Percentiles rank a stretch among this genome's conserved stretches.
These are phyloP conservation scores for Iphiclides podalirius DNA, from an alignment of 2,888 invertebrate genomes.

Conservation along the genomic window DNA sequence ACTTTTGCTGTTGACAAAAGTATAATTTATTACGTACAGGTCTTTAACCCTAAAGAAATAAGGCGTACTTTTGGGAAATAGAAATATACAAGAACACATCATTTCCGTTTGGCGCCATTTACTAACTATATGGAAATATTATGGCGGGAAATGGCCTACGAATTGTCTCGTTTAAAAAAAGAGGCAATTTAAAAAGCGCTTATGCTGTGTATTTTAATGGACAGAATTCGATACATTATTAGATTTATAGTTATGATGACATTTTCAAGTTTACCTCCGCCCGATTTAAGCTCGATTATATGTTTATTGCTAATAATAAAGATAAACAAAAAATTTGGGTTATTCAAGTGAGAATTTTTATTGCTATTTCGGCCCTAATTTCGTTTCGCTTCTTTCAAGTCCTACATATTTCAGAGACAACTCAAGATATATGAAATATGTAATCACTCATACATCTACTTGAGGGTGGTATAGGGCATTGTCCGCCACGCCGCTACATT, in stretches of 20 bases:
- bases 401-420: too few species aligned
- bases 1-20: conserved; percentile 15
- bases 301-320: neutral
- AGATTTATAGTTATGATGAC: conserved; percentile 13
- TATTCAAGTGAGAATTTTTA: neutral
- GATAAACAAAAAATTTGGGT: neutral
- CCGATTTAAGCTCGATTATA: neutral
- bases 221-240: conserved; percentile 18
- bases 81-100: neutral
- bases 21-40: conserved; percentile 2
- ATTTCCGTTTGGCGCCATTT: neutral
- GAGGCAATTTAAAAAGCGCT: conserved; percentile 53
- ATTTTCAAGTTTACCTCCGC: neutral
- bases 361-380: neutral
- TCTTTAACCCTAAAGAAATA: conserved; percentile 15
- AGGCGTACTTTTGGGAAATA: conserved; percentile 17
- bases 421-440: too few species aligned
- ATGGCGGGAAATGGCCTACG: conserved; percentile 68
- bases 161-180: conserved; percentile 67
- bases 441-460: too few species aligned
- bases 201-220: conserved; percentile 69
- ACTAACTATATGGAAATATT: conserved; percentile 67
- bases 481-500: too few species aligned
- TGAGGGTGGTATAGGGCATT: too few species aligned
- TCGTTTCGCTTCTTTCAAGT: neutral